Conservation (phyloP, 2,797 vertebrate genomes). For the Melanotaenia trifasciata region DNA sequence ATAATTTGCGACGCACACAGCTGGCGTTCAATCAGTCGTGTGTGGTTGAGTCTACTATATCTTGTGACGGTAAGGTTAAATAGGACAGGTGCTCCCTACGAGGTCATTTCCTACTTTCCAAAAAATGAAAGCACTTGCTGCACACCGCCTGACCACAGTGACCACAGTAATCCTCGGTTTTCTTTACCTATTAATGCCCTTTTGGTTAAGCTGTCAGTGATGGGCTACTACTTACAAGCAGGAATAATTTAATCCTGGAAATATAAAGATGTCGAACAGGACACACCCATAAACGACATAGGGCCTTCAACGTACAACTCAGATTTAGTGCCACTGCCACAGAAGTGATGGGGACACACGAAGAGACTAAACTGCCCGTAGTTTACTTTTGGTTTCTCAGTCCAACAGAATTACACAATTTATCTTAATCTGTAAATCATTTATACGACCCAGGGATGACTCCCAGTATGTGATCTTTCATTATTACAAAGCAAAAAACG, state of each 20-base stretch:
- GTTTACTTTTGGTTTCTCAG: not conserved
- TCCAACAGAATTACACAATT: not conserved
- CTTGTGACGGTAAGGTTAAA: not conserved
- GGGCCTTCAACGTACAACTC: not conserved
- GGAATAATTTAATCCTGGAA: not conserved
- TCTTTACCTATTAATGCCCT: not conserved
- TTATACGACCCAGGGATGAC: not conserved
- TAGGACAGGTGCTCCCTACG: slow-evolving; percentile 16
- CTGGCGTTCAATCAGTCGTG: not conserved
- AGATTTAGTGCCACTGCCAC: not conserved
- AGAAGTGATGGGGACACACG: not conserved
- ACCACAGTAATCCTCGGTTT: not conserved
- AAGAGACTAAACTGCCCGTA: not conserved
- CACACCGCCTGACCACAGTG: not conserved
- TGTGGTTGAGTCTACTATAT: not conserved
- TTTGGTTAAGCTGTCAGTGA: not conserved
- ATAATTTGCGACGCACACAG: not conserved
- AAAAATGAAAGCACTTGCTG: slow-evolving; percentile 3
- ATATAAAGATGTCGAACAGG: slow-evolving; percentile 18
- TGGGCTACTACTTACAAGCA: not conserved
- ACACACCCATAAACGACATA: slow-evolving; percentile 49
- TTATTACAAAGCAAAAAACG: not conserved
- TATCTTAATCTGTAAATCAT: not conserved
- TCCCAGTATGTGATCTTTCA: not conserved
- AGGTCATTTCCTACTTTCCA: slow-evolving; percentile 30